Base-by-base conservation (phyloP, 1,140 invertebrate species). In the Ericerus pela region DNA sequence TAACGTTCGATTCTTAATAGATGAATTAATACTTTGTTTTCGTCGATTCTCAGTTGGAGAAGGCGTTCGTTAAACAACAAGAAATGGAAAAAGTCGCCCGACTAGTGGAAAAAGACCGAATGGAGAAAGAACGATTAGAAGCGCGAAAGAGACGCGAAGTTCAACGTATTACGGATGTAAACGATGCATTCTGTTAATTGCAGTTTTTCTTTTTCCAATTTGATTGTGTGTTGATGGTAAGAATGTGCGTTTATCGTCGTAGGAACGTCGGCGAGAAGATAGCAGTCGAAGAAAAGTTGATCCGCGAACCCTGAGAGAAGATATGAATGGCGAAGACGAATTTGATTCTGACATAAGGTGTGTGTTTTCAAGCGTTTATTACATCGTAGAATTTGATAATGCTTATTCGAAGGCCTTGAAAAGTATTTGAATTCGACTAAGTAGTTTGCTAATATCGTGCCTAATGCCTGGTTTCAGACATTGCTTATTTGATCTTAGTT, bases 111-210 rank as follows among this genome's bases (percentile, higher is more conserved):
- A 82, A 80, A 61, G 81, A 85, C 59, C 70, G 81, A 20, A 68
- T 79, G 33, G 88, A 92, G 65, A 79, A 78, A 57, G 86, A 88
- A 62, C 72, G 80, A 18, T 63, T 86, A 3, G 85, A 89, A 63
- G 81, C 84, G 61, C 73, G 88, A 2, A 88, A 89, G 64, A 78
- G 82, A 56, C 79, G 82, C 56, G 89, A 94, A 70, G 82, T 92
- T 38, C 82, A 88, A 62, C 76, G 88, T 56, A 87, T 94, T 58
- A 81, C 88, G 0, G 84, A 91, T 63, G 76, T 76, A 68, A 61
- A n/a, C n/a, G n/a, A n/a, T n/a, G n/a, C n/a, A n/a, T n/a, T n/a
- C n/a, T n/a, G n/a, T n/a, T n/a, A n/a, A n/a, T n/a, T n/a, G n/a
- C n/a, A n/a, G n/a, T n/a, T n/a, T 61, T 60, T 26, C 51, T 33